Percentiles rank a stretch among this genome's conserved stretches.
These are phyloP conservation scores for Tolmerus cingulatus DNA, from an alignment of 2,888 invertebrate species.

Conservation along the genomic window DNA sequence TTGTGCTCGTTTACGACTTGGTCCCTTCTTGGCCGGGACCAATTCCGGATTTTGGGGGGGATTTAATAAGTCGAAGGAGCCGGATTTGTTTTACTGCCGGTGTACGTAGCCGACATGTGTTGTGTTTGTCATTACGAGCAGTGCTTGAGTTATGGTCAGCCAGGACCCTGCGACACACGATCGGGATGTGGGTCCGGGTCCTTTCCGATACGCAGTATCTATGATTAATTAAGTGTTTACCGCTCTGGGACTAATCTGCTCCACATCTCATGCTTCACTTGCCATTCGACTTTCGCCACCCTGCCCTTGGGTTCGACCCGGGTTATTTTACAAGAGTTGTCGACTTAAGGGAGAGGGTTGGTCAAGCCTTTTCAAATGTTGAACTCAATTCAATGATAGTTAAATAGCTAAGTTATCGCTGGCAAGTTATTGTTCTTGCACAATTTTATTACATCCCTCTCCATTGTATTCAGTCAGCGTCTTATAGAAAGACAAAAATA, in stretches of 20 bases:
- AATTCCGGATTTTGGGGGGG: neutral
- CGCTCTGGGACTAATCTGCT: conserved; percentile 29
- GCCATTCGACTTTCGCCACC: conserved; percentile 10
- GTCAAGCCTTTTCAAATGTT: neutral
- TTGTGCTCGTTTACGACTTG: conserved; percentile 50
- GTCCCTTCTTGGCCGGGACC: conserved; percentile 9
- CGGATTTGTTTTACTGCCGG: conserved; percentile 44
- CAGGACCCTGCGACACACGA: conserved; percentile 13
- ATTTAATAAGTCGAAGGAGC: conserved; percentile 31
- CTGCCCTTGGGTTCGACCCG: neutral
- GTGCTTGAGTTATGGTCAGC: conserved; percentile 45
- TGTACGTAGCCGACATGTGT: conserved; percentile 48
- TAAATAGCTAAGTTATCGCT: neutral
- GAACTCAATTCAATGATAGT: neutral
- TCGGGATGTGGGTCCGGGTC: conserved; percentile 33
- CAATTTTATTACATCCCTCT: neutral
- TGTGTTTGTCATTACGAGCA: conserved; percentile 45
- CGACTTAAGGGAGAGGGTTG: neutral
- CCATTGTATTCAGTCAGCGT: neutral
- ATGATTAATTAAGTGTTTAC: conserved; percentile 41
- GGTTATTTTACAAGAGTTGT: neutral
- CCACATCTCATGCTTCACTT: conserved; percentile 40
- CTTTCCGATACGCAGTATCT: conserved; percentile 20
- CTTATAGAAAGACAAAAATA: neutral
- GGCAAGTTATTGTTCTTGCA: neutral